Base-by-base conservation (phyloP, 2,113 vertebrate species). In the Prinia subflava region DNA sequence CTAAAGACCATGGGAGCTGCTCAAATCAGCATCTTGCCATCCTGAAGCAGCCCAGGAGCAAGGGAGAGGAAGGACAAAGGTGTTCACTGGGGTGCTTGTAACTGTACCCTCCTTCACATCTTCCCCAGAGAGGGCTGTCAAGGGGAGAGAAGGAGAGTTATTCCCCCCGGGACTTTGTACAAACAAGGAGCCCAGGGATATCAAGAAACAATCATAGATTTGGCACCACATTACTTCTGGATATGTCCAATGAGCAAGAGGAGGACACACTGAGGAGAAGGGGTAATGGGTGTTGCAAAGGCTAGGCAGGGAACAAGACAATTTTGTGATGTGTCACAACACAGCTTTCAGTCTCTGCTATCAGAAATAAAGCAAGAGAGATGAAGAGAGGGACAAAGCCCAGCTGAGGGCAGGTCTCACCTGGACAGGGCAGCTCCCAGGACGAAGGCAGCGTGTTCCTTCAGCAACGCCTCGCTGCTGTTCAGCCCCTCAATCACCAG, bases 361-460 rank as follows among this genome's bases (percentile, higher is more conserved):
- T 21, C 27, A 65, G 70, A 39, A 78, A 71, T 10, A 30, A 50
- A 31, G 21, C 22, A 20, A 28, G 56, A 52, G 49, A 55, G n/a
- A 6, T 3, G 31, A 42, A 30, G 80, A 77, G 56, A 67, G n/a
- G 75, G 44, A 30, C 3, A 7, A 24, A 39, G 69, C n/a, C 17
- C 4, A 3, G 2, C 19, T 27, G 27, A 56, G 33, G 19, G 52
- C 35, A 67, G 41, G 39, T 39, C 96, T 98, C 95, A 99, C 99
- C 99, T 98, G 94, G 99, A 97, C 77, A 99, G 93, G 1, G 99
- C 99, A 4, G 99, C 99, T 56, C 99, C 99, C 84, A 99, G 94
- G 23, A 99, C 99, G 18, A 99, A 99, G 2, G 99, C 99, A 42
- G 98, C 97, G 2, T 97, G 98, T 56, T 99, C 98, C 97, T 99